Evolutionary conservation across 2,888 invertebrate species (phyloP).

Genomic region (Cremastinae sp.): DNA sequence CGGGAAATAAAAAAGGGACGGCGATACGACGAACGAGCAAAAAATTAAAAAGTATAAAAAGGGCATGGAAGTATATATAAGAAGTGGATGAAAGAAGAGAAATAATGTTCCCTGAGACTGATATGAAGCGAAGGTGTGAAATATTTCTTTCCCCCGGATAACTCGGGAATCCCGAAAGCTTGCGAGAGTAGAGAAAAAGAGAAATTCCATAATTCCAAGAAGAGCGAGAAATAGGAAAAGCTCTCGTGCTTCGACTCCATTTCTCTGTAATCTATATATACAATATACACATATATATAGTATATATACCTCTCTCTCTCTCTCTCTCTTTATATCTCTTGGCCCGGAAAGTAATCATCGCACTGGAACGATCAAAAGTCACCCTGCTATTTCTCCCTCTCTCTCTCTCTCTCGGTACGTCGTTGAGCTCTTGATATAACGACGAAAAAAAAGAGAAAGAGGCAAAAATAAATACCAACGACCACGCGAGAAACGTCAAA

Average conservation of each 20-base stretch:
- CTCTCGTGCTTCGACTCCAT: constrained; percentile 59
- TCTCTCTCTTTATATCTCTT: constrained; percentile 30
- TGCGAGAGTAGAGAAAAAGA: constrained; percentile 1
- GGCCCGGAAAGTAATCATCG: constrained; percentile 59
- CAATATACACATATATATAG: too few species aligned
- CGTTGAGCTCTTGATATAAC: constrained; percentile 55
- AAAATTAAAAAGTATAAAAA: constrained; percentile 15
- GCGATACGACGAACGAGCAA: background rate
- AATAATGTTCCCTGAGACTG: constrained; percentile 20
- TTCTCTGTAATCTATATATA: constrained; percentile 27
- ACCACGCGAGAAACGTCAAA: constrained; percentile 41
- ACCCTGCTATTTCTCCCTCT: constrained; percentile 51
- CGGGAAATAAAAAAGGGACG: background rate
- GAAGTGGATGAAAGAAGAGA: background rate
- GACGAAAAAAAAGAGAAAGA: constrained; percentile 11
- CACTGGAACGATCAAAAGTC: constrained; percentile 56
- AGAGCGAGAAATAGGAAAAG: constrained; percentile 44
- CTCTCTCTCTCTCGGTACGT: constrained; percentile 49
- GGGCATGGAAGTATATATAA: too few species aligned
- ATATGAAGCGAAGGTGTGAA: constrained; percentile 40
- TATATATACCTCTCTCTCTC: constrained; percentile 32
- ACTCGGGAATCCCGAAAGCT: constrained; percentile 46
- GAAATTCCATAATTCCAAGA: constrained; percentile 43
- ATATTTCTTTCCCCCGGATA: constrained; percentile 20
- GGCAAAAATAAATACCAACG: constrained; percentile 15